Evolutionary conservation across 2,888 invertebrate genomes (phyloP), one percentile per base, ranked within the genome.

Genomic region (Ormyrus labotus): DNA sequence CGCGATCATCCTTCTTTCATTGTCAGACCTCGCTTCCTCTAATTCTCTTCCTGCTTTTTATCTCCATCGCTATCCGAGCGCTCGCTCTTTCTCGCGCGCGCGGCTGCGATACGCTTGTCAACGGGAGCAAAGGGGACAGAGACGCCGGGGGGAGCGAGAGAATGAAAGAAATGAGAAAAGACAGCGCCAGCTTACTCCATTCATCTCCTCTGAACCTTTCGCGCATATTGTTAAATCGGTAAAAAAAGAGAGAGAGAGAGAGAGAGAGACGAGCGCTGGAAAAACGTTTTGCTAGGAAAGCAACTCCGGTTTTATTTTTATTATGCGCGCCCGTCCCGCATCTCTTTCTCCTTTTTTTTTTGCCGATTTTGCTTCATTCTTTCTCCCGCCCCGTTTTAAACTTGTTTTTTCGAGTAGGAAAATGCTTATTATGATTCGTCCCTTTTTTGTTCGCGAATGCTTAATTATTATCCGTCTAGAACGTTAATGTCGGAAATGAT

Each of bases 261-360:
- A 34, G 34, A 34, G 34, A 34, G 34, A 63, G 53, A 9, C 45
- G 65, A 13, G 58, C 45, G 50, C 10, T 55, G 58, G 34, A 64
- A 71, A 64, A 78, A 71, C 57, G 48, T 72, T 65, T 64, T 65
- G 13, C 19, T 53, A n/a, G 48, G 47, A 68, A 74, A 63, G 50
- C 13, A 6, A n/a, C 13, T 19, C 45, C 2, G 47, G 13, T 53
- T 63, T 69, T 63, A 69, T 48, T 69, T 53, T 47, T 57, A 61
- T 55, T 63, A 76, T 69, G 47, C 45, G 48, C 13, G 19, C 34
- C 8, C 13, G 50, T 10, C 34, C 34, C 3, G 34, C 34, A 19
- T 53, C 34, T 68, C 34, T 11, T 34, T 53, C n/a, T 53, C 57
- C 1, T 11, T 57, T 57, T 57, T 11, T n/a, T 47, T 47, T 57